Base-by-base conservation (phyloP, 2,797 vertebrate species). In the Gallinago nigripennis region DNA sequence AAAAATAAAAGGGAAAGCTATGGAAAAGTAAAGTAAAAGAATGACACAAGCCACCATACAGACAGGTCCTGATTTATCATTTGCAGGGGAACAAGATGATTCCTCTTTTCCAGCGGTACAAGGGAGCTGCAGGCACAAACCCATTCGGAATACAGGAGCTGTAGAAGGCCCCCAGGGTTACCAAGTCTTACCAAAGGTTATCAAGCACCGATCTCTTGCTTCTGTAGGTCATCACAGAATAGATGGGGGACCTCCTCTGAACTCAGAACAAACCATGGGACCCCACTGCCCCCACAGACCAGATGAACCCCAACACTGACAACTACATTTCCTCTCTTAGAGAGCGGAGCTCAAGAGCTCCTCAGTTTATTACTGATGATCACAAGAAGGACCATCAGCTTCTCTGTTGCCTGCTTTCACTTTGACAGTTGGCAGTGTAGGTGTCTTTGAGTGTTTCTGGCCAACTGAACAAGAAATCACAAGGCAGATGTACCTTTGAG, bases 1-100 rank as follows among this genome's bases (percentile, higher is more conserved):
- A 92, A 96, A 95, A 95, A 90, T 95, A 95, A 96, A 93, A 95
- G 35, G 33, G 53, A 82, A 96, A 93, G 56, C 8, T 37, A 69
- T 33, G 30, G 57, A 72, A 75, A 90, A 92, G 48, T 77, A 68
- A 80, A 79, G 56, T 15, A 82, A 86, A 82, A 71, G 63, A 90
- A 79, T 37, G 14, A 54, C 25, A 75, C 30, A 81, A 45, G 73
- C 21, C 58, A 48, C 48, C 51, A 65, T 1, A 65, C 23, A 73
- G 20, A 33, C 6, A 24, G 25, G 8, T 68, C 72, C 39, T 84
- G 68, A 51, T 79, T 21, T 53, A 33, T 6, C 17, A 9, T 57
- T 73, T 68, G 27, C 27, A 80, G 33, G 20, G 69, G 31, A 68
- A 60, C 5, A 65, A 71, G 31, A 19, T 8, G 1, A 63, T 73